phyloP scores from a whole-genome alignment of 2,113 vertebrate species.

The Ammodramus savannarum region DNA sequence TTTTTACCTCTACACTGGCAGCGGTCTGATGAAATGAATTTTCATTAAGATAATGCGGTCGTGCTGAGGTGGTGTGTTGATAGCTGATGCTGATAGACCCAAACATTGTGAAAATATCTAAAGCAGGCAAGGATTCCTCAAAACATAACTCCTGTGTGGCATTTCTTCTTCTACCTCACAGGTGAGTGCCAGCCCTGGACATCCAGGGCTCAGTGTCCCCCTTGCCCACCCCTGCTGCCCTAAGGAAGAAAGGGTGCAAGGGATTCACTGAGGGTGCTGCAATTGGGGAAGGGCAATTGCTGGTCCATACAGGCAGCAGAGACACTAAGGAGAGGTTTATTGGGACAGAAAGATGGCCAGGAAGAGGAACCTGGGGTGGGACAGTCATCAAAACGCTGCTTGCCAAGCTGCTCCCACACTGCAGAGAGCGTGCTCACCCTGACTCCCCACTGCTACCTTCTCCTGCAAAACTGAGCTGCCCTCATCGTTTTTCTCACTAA shows the following conservation, averaged over 20 bases:
- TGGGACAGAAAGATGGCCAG: not conserved
- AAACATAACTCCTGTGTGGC: not conserved
- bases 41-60: accelerated
- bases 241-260: not conserved
- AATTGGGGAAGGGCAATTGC: not conserved
- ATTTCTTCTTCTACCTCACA: not conserved
- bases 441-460: accelerated
- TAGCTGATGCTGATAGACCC: not conserved
- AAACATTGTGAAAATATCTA: not conserved
- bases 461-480: not conserved
- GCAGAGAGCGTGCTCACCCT: not conserved
- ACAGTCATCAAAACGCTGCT: not conserved
- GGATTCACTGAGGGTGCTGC: not conserved
- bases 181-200: not conserved
- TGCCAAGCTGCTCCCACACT: accelerated
- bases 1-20: not conserved
- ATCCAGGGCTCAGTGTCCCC: not conserved
- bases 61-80: not conserved
- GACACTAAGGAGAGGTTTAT: not conserved
- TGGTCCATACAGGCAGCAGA: not conserved
- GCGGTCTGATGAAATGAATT: not conserved
- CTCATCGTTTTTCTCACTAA: not conserved
- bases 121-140: not conserved
- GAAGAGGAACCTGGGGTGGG: not conserved
- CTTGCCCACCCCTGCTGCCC: not conserved